Evolutionary conservation across 2,797 vertebrate species (phyloP), one percentile per base, ranked within the genome.

Genomic region (Sebastiscus albofasciatus): DNA sequence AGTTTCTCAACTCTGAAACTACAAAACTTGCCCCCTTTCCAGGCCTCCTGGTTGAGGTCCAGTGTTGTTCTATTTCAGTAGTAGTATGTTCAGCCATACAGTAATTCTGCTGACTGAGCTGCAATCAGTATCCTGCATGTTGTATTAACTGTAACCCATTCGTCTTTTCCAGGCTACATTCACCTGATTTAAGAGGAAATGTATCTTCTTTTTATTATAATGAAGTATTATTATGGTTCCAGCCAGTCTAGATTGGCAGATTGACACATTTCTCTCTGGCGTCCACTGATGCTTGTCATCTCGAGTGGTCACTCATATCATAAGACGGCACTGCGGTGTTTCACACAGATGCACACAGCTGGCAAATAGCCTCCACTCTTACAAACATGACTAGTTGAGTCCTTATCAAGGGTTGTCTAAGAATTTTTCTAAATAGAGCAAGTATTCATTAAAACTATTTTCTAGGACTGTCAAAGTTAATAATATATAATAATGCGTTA

Each of bases 1-100:
- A 0, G 18, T 65, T 58, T 72, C 67, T 76, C 24, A 66, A 13
- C 46, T 22, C 27, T 71, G 2, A 52, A 33, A 22, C 56, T 69
- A 39, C 13, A 52, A 18, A 56, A 66, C 4, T 8, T 36, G 5
- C 73, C 67, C 72, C 61, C 39, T 64, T 22, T 58, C 61, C n/a
- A 24, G 78, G 75, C 66, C 79, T 77, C 86, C 66, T 33, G 49
- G 59, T 56, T 46, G 22, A 75, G 22, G 62, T 74, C 70, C 61
- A 83, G 31, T 65, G 78, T 77, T 85, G 79, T 54, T 80, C 60
- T 80, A 58, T 82, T 83, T 79, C 72, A 74, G 77, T 49, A 2
- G 59, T 20, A 77, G 60, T 75, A 56, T 82, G 76, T 81, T 68
- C 24, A 70, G 68, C 31, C 64, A 36, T 78, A 71, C 62, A 69